These are phyloP conservation scores for Dendroctonus valens DNA, from an alignment of 1,140 invertebrate genomes.

Conservation along the genomic window DNA sequence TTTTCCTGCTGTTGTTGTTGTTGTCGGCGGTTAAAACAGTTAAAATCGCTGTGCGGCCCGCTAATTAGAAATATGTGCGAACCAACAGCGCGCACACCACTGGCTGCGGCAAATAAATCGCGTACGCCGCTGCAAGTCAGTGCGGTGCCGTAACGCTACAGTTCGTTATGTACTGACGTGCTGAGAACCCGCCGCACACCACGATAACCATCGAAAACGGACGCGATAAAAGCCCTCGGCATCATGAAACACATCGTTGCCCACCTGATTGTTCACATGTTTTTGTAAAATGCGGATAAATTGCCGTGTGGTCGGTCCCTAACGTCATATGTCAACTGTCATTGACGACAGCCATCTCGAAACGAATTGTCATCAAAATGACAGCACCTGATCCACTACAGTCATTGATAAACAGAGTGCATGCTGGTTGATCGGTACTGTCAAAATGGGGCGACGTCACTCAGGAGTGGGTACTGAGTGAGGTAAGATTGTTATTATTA, in stretches of 20 bases:
- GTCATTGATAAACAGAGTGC: no score
- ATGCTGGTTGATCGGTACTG: no score
- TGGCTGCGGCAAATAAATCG: neutral
- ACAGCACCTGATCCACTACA: no score
- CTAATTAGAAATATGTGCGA: neutral
- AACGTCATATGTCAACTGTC: no score
- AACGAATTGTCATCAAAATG: no score
- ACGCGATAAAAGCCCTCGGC: conserved; percentile 19
- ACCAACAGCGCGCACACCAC: neutral
- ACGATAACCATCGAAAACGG: conserved; percentile 17
- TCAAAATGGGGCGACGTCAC: no score
- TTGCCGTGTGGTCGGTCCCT: conserved; percentile 2
- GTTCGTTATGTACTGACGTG: conserved; percentile 2
- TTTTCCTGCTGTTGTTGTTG: conserved; percentile 25
- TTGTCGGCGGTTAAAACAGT: conserved; percentile 3
- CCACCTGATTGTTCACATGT: conserved; percentile 29
- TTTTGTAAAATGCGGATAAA: conserved; percentile 26
- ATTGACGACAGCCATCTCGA: no score
- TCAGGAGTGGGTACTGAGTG: no score
- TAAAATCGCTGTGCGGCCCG: neutral
- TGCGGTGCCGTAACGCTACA: neutral
- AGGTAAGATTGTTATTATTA: no score
- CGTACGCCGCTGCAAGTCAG: neutral
- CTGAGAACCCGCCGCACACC: conserved; percentile 7
- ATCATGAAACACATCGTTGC: conserved; percentile 22